A percentile compares a stretch with the other conserved stretches of the same genome.
Evolutionary conservation across 37 sponge, comb jelly and placozoan genomes (phyloP).

Genomic region (Amphimedon queenslandica): DNA sequence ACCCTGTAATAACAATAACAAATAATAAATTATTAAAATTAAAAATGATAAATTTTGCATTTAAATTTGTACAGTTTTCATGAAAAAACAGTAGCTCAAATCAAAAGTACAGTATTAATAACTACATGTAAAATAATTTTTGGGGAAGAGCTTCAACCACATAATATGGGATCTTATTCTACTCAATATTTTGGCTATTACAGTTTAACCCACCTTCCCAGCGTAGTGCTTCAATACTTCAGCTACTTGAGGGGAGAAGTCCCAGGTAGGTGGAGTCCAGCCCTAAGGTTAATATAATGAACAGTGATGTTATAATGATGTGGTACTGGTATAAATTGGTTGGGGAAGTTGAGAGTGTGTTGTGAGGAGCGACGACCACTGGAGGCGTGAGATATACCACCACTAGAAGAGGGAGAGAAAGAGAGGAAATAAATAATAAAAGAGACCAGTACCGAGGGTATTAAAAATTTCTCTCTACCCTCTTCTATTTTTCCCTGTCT

Average conservation of each 20-base stretch:
- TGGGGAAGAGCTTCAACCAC: too few species aligned
- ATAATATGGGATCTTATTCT: not conserved
- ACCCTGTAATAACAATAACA: conserved; percentile 51
- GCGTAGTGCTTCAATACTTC: conserved; percentile 64
- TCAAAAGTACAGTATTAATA: too few species aligned
- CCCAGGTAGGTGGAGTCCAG: conserved; percentile 24
- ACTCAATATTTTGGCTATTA: not conserved
- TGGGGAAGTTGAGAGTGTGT: conserved; percentile 3
- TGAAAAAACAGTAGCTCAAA: too few species aligned
- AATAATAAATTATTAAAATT: too few species aligned
- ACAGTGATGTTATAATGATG: not conserved
- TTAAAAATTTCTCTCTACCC: too few species aligned
- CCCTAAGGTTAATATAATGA: not conserved
- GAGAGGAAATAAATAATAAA: too few species aligned
- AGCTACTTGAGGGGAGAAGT: conserved; percentile 27
- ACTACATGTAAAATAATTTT: too few species aligned
- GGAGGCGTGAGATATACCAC: not conserved
- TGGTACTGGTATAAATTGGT: not conserved
- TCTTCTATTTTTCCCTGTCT: too few species aligned
- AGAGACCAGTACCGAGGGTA: too few species aligned
- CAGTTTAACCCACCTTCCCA: conserved; percentile 28
- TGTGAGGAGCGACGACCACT: not conserved
- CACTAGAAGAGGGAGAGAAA: conserved; percentile 2
- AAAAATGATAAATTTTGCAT: too few species aligned
- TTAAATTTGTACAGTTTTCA: too few species aligned